Evolutionary conservation across 2,888 invertebrate species (phyloP), one percentile per base, ranked within the genome.

Genomic region (Anarsia innoxiella): DNA sequence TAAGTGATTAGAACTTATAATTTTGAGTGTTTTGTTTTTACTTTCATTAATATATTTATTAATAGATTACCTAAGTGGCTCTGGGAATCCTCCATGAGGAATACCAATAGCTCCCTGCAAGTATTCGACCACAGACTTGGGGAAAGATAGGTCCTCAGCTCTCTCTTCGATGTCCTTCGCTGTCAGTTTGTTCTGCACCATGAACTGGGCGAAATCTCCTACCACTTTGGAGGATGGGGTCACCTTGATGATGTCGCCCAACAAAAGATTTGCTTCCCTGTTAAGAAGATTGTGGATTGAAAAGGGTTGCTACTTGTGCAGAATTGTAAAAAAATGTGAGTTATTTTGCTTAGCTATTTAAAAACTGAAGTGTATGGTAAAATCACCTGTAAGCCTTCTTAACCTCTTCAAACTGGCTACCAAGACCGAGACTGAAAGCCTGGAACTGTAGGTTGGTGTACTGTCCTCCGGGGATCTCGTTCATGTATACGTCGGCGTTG

Each of bases 361-460:
- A 23, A 8, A 23, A 23, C 8, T 23, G 23, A 23, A 23, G 8
- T 6, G 23, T 23, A n/a, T 8, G 23, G 23, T 23, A n/a, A 23
- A 6, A 23, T 65, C 91, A 94, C 54, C 91, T 88, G 57, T 93
- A 93, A 16, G 97, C 96, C 65, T 94, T 93, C 86, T 99, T 99
- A 1, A 99, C 95, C 56, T 96, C 93, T 67, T 99, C 98, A 70
- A 99, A 99, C 86, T 98, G 95, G 56, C 94, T 93, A 16, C 97
- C 99, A 15, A 99, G 87, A 0, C 99, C 99, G 0, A 99, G 88
- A 0, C 97, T 97, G 82, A 93, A 99, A 0, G 99, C 96, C 77
- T 99, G 99, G 91, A 99, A 99, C 83, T 99, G 99, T 37, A 99
- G 87, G 71, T 99, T 99, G 19, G 99, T 99, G 84, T 99, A 99